Conservation (phyloP, 1,140 invertebrate species). For the Pinna nobilis region DNA sequence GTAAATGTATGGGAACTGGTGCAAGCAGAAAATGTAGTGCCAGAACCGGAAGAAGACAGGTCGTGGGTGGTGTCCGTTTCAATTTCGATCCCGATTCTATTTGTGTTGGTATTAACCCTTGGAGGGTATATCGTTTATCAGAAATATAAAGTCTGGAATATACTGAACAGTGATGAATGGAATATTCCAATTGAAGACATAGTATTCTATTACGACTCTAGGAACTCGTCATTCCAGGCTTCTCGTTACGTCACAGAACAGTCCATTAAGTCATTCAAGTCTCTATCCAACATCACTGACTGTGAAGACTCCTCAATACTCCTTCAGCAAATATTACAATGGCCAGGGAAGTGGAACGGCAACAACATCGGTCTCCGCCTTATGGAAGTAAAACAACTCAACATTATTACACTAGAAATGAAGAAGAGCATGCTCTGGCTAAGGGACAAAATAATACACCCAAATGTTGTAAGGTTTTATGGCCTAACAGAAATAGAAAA, state of each 20-base stretch:
- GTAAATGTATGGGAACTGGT: slow-evolving; percentile 51
- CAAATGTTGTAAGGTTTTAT: slow-evolving; percentile 63
- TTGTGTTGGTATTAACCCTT: slow-evolving; percentile 27
- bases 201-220: slow-evolving; percentile 55
- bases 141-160: slow-evolving; percentile 38
- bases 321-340: slow-evolving; percentile 57
- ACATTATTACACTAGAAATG: slow-evolving; percentile 25
- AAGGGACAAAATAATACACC: slow-evolving; percentile 54
- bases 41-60: slow-evolving; percentile 34
- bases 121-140: slow-evolving; percentile 36
- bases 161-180: slow-evolving; percentile 64
- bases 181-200: slow-evolving; percentile 64
- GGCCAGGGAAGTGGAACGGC: slow-evolving; percentile 62
- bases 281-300: not conserved
- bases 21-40: slow-evolving; percentile 35
- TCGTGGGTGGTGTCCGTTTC: slow-evolving; percentile 53
- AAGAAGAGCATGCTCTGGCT: slow-evolving; percentile 59
- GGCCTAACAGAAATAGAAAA: slow-evolving; percentile 61
- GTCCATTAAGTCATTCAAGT: slow-evolving; percentile 4
- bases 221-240: not conserved
- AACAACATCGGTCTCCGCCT: slow-evolving; percentile 47
- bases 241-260: not conserved
- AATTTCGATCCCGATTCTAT: slow-evolving; percentile 38
- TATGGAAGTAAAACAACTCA: slow-evolving; percentile 35
- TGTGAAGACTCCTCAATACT: not conserved